These are phyloP conservation scores for Girardia tigrina DNA, from an alignment of 2,888 invertebrate species.

Conservation along the genomic window DNA sequence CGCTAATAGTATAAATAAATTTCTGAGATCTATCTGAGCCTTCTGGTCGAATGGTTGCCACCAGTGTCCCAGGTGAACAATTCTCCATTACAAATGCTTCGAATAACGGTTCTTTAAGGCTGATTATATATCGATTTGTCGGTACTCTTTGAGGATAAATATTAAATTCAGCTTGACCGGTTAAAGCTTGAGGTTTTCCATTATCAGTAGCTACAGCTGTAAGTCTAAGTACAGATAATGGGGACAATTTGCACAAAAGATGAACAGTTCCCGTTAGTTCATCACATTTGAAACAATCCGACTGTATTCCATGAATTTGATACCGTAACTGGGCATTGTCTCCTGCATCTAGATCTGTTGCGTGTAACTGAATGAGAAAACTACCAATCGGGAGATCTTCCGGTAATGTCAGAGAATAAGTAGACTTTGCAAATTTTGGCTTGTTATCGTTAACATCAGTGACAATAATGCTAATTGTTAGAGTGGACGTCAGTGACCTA, in stretches of 20 bases:
- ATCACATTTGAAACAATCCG: conserved; percentile 26
- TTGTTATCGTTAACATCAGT: conserved; percentile 35
- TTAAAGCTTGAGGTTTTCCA: conserved; percentile 17
- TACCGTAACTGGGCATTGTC: neutral
- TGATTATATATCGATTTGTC: conserved; percentile 16
- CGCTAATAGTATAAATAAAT: neutral
- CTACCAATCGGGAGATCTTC: conserved; percentile 30
- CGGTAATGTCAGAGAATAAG: conserved; percentile 6
- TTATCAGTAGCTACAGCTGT: conserved; percentile 26
- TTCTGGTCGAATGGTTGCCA: conserved; percentile 8
- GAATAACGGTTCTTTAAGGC: conserved; percentile 24
- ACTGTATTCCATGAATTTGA: conserved; percentile 6
- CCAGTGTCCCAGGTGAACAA: conserved; percentile 9
- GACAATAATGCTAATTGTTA: conserved; percentile 29
- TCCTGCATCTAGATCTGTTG: conserved; percentile 9
- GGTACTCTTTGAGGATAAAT: neutral
- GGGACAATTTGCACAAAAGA: neutral
- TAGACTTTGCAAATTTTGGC: conserved; percentile 13
- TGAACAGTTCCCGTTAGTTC: neutral
- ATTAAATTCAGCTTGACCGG: conserved; percentile 7
- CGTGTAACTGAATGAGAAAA: conserved; percentile 4
- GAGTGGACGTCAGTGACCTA: conserved; percentile 7
- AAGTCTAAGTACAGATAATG: neutral
- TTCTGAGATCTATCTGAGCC: neutral
- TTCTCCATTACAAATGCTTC: conserved; percentile 24